Evolutionary conservation across 1,140 invertebrate genomes (phyloP), one percentile per base, ranked within the genome.

Genomic region (Ditylenchus dipsaci): DNA sequence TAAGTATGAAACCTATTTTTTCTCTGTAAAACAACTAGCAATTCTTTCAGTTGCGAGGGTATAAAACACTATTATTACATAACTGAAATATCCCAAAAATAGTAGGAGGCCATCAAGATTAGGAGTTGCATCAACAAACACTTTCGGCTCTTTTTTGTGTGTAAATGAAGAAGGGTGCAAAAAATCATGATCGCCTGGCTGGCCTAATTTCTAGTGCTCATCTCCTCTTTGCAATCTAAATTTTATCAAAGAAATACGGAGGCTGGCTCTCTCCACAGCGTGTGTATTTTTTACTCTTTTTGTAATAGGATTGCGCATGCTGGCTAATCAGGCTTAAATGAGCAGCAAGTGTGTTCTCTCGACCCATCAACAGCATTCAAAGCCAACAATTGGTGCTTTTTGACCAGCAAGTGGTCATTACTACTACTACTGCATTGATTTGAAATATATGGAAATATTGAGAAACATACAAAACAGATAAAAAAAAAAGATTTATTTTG

Each of bases 401-500:
- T 38, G 33, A 38, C 33, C 11, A 38, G 11, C 11, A 19, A 30
- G 11, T 17, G 56, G 29, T 65, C 59, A 65, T 15, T 27, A 60
- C 11, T 65, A 1, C 15, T 63, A 59, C 21, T 30, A 58, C 45
- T 64, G 1, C 3, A 58, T n/a, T 19, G 21, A 58, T 65, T 27
- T 5, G 49, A 47, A 47, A 15, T 47, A 47, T 47, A n/a, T n/a
- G n/a, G n/a, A n/a, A n/a, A n/a, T n/a, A n/a, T n/a, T 38, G 3
- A 38, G 11, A 38, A 38, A 13, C 27, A 72, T n/a, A n/a, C n/a
- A 38, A 21, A 23, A 70, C 9, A 1, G 43, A 33, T 17, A 63
- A 72, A 26, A 70, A 70, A 73, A 19, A 17, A 29, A n/a, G 23
- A 69, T 3, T 72, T 68, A 49, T 59, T 21, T 27, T 38, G 42